phyloP scores from a whole-genome alignment of 2,113 vertebrate species.

The Collichthys lucidus region DNA sequence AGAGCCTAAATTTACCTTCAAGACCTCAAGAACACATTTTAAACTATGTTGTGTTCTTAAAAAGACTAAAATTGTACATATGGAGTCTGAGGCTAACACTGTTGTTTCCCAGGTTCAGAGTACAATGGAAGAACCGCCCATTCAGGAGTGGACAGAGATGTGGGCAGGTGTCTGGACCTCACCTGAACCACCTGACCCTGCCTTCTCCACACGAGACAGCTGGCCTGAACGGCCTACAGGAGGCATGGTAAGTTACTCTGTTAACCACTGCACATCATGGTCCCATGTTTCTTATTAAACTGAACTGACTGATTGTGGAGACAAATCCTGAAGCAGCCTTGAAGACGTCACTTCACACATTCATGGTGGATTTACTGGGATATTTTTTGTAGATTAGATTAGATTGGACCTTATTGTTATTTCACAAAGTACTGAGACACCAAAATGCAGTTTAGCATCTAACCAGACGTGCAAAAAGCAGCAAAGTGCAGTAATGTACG shows the following conservation, averaged over 20 bases:
- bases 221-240: not conserved
- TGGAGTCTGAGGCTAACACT: not conserved
- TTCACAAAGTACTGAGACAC: too few species aligned
- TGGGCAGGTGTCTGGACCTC: slow-evolving; percentile 50
- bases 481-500: too few species aligned
- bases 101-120: slow-evolving; percentile 26
- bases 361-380: too few species aligned
- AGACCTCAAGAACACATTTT: not conserved
- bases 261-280: not conserved
- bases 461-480: too few species aligned
- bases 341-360: not conserved
- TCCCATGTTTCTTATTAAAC: not conserved
- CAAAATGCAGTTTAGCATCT: too few species aligned
- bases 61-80: not conserved
- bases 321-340: not conserved
- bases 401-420: too few species aligned
- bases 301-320: not conserved
- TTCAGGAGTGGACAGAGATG: slow-evolving; percentile 41
- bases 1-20: not conserved
- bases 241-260: slow-evolving; percentile 35
- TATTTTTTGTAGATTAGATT: not conserved
- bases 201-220: not conserved
- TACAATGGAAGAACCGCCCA: slow-evolving; percentile 43
- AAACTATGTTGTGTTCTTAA: not conserved
- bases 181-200: slow-evolving; percentile 62